Conservation (phyloP, 2,113 vertebrate species). For the Phalacrocorax carbo region DNA sequence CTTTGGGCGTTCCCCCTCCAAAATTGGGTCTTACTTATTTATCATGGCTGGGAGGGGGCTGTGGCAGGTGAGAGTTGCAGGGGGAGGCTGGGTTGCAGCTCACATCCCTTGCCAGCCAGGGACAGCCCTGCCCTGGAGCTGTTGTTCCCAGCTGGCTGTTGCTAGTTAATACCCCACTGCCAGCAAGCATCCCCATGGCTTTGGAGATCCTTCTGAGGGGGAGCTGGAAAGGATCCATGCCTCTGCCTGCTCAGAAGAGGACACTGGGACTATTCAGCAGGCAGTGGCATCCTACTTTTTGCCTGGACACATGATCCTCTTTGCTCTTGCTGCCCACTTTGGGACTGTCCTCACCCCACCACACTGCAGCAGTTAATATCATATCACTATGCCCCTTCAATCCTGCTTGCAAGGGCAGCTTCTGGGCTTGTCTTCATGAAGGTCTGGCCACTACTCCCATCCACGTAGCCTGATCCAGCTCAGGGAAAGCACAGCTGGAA, state of each 20-base stretch:
- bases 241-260: neutral
- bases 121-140: neutral
- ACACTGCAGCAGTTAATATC: neutral
- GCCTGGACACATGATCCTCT: neutral
- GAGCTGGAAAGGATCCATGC: neutral
- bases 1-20: neutral
- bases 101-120: rapidly evolving
- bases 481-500: neutral
- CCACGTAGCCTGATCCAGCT: neutral
- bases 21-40: neutral
- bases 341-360: neutral
- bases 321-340: neutral
- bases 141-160: neutral
- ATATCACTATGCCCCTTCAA: rapidly evolving
- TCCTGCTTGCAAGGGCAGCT: neutral
- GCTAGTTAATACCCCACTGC: neutral
- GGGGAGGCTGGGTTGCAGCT: neutral
- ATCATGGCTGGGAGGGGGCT: neutral
- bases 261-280: neutral
- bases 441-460: neutral
- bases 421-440: neutral
- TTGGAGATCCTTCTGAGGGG: neutral
- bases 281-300: neutral
- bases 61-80: neutral
- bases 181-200: neutral